phyloP scores from a whole-genome alignment of 37 sponge, comb jelly and placozoan species.

The Halichondria panicea region DNA sequence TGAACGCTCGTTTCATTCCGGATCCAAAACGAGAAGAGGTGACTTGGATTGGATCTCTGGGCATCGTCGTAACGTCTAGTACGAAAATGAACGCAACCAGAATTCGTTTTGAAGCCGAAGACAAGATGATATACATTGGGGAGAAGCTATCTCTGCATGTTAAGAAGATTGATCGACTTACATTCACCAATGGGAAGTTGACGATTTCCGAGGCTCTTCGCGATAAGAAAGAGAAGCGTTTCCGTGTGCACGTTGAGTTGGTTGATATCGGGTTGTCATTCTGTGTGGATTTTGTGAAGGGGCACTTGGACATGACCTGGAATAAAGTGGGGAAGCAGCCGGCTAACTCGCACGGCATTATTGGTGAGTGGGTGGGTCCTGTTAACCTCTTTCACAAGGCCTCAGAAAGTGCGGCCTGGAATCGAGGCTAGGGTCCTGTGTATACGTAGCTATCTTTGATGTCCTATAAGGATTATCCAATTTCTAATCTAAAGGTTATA shows the following conservation, averaged over 20 bases:
- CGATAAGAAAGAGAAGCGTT: no score
- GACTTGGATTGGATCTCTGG: constrained; percentile 44
- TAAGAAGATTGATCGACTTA: not conserved
- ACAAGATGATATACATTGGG: constrained; percentile 16
- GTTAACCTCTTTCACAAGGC: no score
- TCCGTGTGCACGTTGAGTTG: constrained; percentile 17
- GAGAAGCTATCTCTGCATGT: constrained; percentile 7
- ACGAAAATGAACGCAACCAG: constrained; percentile 22
- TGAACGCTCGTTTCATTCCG: constrained; percentile 30
- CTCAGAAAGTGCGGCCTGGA: no score
- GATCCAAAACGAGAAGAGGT: constrained; percentile 24
- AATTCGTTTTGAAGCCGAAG: constrained; percentile 21
- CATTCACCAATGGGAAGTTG: constrained; percentile 16
- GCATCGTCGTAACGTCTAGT: constrained; percentile 8
- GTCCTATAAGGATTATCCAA: no score
- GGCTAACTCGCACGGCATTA: constrained; percentile 26
- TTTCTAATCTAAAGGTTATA: no score
- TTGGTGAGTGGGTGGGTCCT: constrained; percentile 4
- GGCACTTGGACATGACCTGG: constrained; percentile 37
- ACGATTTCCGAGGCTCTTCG: constrained; percentile 8
- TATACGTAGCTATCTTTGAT: no score
- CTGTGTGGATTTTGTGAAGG: constrained; percentile 30
- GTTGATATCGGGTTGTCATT: constrained; percentile 28
- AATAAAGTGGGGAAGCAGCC: constrained; percentile 30
- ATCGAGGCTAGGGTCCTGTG: no score